These are phyloP conservation scores for Gymnogyps californianus DNA, from an alignment of 2,113 vertebrate genomes.

Conservation along the genomic window DNA sequence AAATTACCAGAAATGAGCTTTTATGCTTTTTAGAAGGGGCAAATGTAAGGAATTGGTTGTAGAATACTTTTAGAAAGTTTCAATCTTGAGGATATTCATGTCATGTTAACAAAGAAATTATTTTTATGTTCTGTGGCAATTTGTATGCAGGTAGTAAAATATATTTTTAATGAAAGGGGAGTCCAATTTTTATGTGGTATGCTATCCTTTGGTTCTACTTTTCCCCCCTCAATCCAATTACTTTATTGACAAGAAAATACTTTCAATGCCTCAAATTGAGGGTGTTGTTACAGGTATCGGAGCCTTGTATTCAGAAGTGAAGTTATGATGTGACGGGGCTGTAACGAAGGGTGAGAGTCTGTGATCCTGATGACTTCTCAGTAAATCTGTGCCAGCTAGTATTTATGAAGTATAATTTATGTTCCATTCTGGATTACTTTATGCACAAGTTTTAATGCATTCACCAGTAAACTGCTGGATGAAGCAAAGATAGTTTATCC, in stretches of 20 bases:
- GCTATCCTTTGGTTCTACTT: not conserved
- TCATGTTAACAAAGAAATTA: not conserved
- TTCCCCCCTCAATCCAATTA: accelerated
- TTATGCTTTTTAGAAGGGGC: not conserved
- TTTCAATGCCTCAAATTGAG: not conserved
- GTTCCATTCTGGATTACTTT: not conserved
- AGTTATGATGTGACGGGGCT: not conserved
- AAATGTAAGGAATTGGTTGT: not conserved
- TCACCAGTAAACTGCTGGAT: not conserved
- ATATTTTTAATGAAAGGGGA: not conserved
- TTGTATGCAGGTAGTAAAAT: not conserved
- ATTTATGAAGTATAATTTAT: not conserved
- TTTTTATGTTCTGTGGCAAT: not conserved
- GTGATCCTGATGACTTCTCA: not conserved
- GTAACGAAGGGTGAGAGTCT: not conserved
- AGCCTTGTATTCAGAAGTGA: not conserved
- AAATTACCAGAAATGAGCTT: not conserved
- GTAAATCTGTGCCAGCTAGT: not conserved
- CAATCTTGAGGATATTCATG: not conserved
- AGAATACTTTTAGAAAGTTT: not conserved
- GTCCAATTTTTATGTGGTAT: not conserved
- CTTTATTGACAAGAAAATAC: not conserved
- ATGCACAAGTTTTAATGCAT: not conserved
- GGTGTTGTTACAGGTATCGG: not conserved
- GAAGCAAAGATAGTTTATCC: not conserved